Percentiles rank a stretch among this genome's conserved stretches.
Evolutionary conservation across 2,797 vertebrate genomes (phyloP).

Genomic region (Echiichthys vipera): DNA sequence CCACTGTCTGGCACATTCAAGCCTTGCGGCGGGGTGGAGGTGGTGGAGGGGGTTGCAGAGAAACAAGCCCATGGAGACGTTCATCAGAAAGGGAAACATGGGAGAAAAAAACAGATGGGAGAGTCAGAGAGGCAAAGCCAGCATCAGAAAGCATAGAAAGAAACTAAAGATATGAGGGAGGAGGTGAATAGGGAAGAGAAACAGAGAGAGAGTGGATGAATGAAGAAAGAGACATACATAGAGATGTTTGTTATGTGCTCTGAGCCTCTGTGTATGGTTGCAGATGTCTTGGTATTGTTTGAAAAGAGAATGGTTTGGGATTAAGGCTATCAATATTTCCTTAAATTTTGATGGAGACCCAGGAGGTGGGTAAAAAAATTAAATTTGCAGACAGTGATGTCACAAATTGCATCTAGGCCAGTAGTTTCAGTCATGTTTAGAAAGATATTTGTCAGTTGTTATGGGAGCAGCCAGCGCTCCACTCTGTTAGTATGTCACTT

Average conservation of each 20-base stretch:
- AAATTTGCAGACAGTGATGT: constrained; percentile 30
- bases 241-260: constrained; percentile 17
- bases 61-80: constrained; percentile 44
- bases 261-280: constrained; percentile 11
- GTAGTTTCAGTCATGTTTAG: constrained; percentile 20
- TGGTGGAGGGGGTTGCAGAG: constrained; percentile 35
- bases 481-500: not conserved
- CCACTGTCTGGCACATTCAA: constrained; percentile 74
- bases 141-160: constrained; percentile 17
- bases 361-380: constrained; percentile 27
- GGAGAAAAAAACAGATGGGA: constrained; percentile 15
- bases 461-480: constrained; percentile 10
- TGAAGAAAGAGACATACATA: constrained; percentile 16
- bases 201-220: constrained; percentile 9
- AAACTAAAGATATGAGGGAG: constrained; percentile 19
- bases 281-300: constrained; percentile 29
- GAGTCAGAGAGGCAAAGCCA: constrained; percentile 26
- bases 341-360: constrained; percentile 33
- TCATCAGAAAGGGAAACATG: constrained; percentile 28
- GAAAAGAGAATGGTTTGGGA: constrained; percentile 43
- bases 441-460: constrained; percentile 2
- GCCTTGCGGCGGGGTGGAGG: constrained; percentile 53
- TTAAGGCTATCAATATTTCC: constrained; percentile 47
- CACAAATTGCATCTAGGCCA: constrained; percentile 40
- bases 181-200: not conserved